Base-by-base conservation (phyloP, 2,888 invertebrate genomes). In the Hyposoter dolosus region DNA sequence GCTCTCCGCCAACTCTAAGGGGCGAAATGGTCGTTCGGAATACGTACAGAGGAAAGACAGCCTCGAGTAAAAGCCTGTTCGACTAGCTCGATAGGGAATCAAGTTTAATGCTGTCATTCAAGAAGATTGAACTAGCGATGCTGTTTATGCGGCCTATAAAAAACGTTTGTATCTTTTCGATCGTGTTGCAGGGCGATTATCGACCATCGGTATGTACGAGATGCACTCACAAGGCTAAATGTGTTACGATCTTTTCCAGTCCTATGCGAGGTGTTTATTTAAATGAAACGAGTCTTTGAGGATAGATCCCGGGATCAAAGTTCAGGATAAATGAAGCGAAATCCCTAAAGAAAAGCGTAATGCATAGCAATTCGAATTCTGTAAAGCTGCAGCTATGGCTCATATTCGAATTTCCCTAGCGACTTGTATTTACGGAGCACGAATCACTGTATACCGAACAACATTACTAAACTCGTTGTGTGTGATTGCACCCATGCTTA, bases 31-130 rank as follows among this genome's bases (percentile, higher is more conserved):
- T 82, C 60, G 60, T 60, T 50, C 23, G 45, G 69, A 69, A 78
- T 79, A 74, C 47, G 56, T 69, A 82, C n/a, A 40, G 68, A 88
- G 82, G 86, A 86, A 83, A 69, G 71, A 65, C 23, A 75, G n/a
- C 35, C 47, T 23, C 35, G 35, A 63, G 72, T 56, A 72, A 45
- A 50, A 32, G 56, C 28, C 56, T 65, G 60, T 66, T 68, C 66
- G 35, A 74, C 76, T 66, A 81, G 72, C 60, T 78, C 56, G 47
- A 74, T 68, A 47, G 66, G 68, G 71, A 82, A 72, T 60, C 45
- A 60, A 83, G 56, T 65, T 78, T 69, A 77, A 71, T 77, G 50
- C 76, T 35, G 77, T 83, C 82, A 81, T 66, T 66, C 76, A 81
- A 77, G 65, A 81, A 76, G 69, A 65, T 71, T 72, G 65, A 40